Base-by-base conservation (phyloP, 1,140 invertebrate species). In the Zaprionus capensis region DNA sequence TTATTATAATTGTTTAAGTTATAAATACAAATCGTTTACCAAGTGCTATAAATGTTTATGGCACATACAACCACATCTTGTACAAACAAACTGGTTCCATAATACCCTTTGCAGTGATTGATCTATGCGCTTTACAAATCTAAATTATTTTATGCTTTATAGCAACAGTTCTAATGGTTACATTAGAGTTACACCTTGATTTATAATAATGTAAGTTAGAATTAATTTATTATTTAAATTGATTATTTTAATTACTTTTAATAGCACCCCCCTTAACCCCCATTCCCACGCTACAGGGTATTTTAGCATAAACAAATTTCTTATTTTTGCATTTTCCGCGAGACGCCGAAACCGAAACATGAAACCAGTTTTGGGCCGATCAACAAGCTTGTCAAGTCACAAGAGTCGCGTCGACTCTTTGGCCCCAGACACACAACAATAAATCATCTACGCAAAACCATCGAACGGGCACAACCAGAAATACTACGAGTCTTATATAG, bases 311-410 rank as follows among this genome's bases (percentile, higher is more conserved):
- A 41, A 41, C 44, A 58, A 63, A 75, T 74, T n/a, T 41, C 34
- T 34, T n/a, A 28, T 31, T 44, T 66, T 71, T 71, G 71, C 55
- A 71, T 76, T 71, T 80, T 80, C 34, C 24, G 61, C 49, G 78
- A 65, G 49, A 53, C 28, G 67, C 70, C 31, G 34, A n/a, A 71
- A 49, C 9, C 46, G 20, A 49, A n/a, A 71, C 5, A 3, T 7
- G n/a, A 44, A 84, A 84, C 81, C 74, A 56, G 81, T 82, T 84
- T 64, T 15, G 12, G 14, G 41, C 24, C 55, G 77, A 51, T 31
- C 72, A 69, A 72, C 71, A 57, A 80, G 78, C 71, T 46, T 7
- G 61, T 55, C 78, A 17, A 80, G 78, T 81, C 78, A 65, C 36
- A 34, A 66, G 36, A 64, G 64, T 44, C 77, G 38, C 55, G 41